Percentiles rank a stretch among this genome's conserved stretches.
These are phyloP conservation scores for Peribatodes rhomboidaria DNA, from an alignment of 2,888 invertebrate genomes.

Conservation along the genomic window DNA sequence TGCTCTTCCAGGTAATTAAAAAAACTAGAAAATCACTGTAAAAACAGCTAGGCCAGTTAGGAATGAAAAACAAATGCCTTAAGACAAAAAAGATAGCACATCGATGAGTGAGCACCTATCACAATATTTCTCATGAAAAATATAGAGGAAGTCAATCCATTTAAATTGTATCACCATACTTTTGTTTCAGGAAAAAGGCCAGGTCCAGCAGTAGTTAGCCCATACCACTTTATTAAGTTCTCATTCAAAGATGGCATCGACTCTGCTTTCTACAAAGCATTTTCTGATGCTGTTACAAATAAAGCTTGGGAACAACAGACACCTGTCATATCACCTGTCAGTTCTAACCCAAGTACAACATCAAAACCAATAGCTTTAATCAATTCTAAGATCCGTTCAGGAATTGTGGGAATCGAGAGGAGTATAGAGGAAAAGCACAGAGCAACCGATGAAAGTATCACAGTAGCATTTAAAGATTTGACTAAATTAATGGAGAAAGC, in stretches of 20 bases:
- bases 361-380: conserved; percentile 64
- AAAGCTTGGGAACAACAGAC: conserved; percentile 88
- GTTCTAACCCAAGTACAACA: conserved; percentile 56
- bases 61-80: too few relatives aligned
- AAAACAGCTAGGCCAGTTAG: too few relatives aligned
- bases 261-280: conserved; percentile 86
- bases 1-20: conserved; percentile 83
- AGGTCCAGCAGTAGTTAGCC: conserved; percentile 91
- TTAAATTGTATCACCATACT: background rate
- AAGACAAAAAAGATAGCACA: too few relatives aligned
- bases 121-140: too few relatives aligned
- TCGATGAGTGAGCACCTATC: too few relatives aligned
- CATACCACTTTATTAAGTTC: conserved; percentile 91
- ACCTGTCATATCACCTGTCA: conserved; percentile 55
- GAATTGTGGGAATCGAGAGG: conserved; percentile 98
- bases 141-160: too few relatives aligned
- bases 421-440: conserved; percentile 96
- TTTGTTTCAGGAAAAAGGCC: conserved; percentile 87
- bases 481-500: conserved; percentile 98
- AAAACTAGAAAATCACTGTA: background rate
- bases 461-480: conserved; percentile 97
- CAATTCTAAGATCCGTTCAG: conserved; percentile 91
- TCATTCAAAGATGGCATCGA: conserved; percentile 95
- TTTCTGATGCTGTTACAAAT: conserved; percentile 88
- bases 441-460: conserved; percentile 96